phyloP scores from a whole-genome alignment of 2,113 vertebrate genomes.

The Aix galericulata region DNA sequence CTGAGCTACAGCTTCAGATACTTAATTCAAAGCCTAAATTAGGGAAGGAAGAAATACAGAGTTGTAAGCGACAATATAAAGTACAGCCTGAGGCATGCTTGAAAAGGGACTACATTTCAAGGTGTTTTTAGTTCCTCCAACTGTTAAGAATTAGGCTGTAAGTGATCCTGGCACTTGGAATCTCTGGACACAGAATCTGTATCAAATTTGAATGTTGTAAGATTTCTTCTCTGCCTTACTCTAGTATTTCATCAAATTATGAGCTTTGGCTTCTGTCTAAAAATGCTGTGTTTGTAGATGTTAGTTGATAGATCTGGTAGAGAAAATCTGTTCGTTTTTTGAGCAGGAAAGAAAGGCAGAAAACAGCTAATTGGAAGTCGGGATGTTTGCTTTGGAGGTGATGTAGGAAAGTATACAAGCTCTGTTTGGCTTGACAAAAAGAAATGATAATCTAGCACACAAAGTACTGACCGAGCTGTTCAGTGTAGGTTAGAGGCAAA shows the following conservation, averaged over 20 bases:
- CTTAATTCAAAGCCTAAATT: neutral
- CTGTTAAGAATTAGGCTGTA: neutral
- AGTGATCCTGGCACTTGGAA: neutral
- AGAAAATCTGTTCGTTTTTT: neutral
- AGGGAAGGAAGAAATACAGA: neutral
- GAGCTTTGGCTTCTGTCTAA: neutral
- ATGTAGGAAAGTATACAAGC: neutral
- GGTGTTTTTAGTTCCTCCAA: neutral
- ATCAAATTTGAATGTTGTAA: neutral
- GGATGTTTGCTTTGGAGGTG: conserved; percentile 18
- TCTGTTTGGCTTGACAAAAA: neutral
- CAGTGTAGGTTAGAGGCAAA: neutral
- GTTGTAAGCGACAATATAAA: neutral
- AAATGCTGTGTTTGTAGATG: neutral
- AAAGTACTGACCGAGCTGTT: neutral
- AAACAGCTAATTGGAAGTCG: neutral
- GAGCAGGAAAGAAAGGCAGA: neutral
- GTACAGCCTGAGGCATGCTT: neutral
- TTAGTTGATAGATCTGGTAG: neutral
- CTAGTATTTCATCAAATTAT: neutral
- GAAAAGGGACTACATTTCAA: neutral
- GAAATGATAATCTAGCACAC: neutral
- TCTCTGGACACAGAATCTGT: neutral
- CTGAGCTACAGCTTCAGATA: neutral
- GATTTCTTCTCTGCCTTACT: neutral